Percentiles rank a stretch among this genome's conserved stretches.
Evolutionary conservation across 2,113 vertebrate species (phyloP).

Genomic region (Hemibagrus wyckioides): DNA sequence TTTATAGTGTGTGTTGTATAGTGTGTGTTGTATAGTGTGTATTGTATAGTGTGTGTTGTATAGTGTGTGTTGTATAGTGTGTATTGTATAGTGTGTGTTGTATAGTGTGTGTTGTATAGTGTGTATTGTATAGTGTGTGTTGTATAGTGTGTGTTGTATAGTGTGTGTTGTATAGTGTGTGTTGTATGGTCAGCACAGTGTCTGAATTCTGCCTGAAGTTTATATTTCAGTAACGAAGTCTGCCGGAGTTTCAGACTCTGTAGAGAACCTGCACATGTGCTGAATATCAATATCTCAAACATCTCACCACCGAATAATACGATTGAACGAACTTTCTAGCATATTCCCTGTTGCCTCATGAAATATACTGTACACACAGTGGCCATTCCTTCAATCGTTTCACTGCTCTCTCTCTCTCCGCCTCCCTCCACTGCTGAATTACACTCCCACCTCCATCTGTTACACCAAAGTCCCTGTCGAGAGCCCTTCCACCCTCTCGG

Average conservation of each 20-base stretch:
- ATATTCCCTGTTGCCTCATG: not conserved
- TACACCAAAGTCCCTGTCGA: not conserved
- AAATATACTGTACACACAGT: not conserved
- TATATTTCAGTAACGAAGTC: not conserved
- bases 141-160: too few relatives aligned
- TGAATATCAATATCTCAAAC: conserved; percentile 3
- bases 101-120: too few relatives aligned
- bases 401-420: not conserved
- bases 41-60: too few relatives aligned
- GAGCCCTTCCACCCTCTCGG: not conserved
- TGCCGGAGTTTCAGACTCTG: not conserved
- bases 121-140: too few relatives aligned
- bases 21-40: too few relatives aligned
- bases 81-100: too few relatives aligned
- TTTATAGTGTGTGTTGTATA: too few relatives aligned
- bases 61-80: too few relatives aligned
- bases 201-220: not conserved
- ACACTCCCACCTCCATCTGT: conserved; percentile 2
- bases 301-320: too few relatives aligned
- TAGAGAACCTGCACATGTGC: not conserved
- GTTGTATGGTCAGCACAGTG: too few relatives aligned
- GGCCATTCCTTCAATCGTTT: not conserved
- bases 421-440: not conserved
- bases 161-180: too few relatives aligned
- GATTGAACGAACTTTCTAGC: not conserved